Conservation (phyloP, 2,888 invertebrate genomes). For the Conops quadrifasciatus region DNA sequence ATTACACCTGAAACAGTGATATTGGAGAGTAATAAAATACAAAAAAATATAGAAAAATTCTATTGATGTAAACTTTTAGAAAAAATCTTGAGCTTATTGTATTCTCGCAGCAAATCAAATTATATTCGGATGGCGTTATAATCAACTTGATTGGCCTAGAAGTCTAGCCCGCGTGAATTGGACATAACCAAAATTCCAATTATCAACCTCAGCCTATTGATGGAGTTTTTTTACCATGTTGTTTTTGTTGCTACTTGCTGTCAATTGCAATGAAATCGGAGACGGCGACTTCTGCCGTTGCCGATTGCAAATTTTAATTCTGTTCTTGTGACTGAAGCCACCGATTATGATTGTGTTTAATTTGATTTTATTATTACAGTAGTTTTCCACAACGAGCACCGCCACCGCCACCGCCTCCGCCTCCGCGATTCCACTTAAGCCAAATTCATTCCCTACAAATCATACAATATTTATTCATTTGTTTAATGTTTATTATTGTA, state of each 20-base stretch:
- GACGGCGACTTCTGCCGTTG: neutral
- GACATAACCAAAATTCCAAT: too few species aligned
- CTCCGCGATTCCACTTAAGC: neutral
- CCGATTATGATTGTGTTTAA: conserved; percentile 7
- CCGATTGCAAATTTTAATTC: neutral
- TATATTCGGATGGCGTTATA: too few species aligned
- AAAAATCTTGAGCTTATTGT: too few species aligned
- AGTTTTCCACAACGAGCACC: conserved; percentile 39
- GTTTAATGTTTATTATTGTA: neutral
- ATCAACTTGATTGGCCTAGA: too few species aligned
- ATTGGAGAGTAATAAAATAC: too few species aligned
- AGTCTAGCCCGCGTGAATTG: too few species aligned
- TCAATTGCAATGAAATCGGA: neutral
- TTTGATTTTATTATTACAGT: conserved; percentile 41
- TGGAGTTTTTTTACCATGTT: neutral
- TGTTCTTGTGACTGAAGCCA: too few species aligned
- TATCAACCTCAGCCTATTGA: too few species aligned
- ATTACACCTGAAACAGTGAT: too few species aligned
- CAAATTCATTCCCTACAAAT: neutral
- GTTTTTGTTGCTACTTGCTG: neutral
- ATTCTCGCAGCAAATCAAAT: too few species aligned
- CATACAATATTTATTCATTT: neutral
- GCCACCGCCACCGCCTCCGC: neutral
- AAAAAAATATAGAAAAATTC: too few species aligned
- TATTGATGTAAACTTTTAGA: too few species aligned